Conservation (phyloP, 2,888 invertebrate genomes). For the Eulithis testata region DNA sequence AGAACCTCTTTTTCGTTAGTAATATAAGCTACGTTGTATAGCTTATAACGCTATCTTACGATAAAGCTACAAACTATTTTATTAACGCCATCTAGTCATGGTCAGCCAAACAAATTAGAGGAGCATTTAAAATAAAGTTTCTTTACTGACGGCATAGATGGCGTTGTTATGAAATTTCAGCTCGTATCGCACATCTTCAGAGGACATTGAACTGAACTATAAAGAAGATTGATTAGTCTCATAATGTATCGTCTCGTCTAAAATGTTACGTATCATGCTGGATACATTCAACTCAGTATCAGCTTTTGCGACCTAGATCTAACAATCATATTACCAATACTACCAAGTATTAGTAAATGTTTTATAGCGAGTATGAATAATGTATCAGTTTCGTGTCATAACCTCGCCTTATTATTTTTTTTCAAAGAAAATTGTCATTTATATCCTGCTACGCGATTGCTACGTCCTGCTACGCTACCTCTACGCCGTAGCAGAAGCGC, state of each 20-base stretch:
- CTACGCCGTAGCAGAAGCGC: slow-evolving; percentile 21
- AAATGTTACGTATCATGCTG: slow-evolving; percentile 6
- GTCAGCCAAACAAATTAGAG: neutral
- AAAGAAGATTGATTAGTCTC: slow-evolving; percentile 21
- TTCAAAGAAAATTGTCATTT: neutral
- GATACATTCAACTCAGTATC: neutral
- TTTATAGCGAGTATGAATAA: too few relatives aligned
- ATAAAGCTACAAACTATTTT: neutral
- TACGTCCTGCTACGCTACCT: slow-evolving; percentile 15
- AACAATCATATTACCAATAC: too few relatives aligned
- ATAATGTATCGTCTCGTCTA: slow-evolving; percentile 17
- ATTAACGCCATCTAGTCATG: neutral
- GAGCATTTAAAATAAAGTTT: slow-evolving; percentile 1
- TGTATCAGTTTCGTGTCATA: too few relatives aligned
- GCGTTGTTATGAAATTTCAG: slow-evolving; percentile 5
- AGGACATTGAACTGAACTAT: slow-evolving; percentile 24
- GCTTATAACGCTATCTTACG: neutral
- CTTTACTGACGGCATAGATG: slow-evolving; percentile 17
- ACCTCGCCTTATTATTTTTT: neutral
- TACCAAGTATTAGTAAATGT: too few relatives aligned
- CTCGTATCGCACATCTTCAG: neutral
- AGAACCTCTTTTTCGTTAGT: too few relatives aligned
- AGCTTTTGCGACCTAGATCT: too few relatives aligned
- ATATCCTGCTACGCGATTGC: slow-evolving; percentile 8
- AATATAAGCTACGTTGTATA: neutral